Evolutionary conservation across 1,140 invertebrate genomes (phyloP), one percentile per base, ranked within the genome.

Genomic region (Drosophila bocki): DNA sequence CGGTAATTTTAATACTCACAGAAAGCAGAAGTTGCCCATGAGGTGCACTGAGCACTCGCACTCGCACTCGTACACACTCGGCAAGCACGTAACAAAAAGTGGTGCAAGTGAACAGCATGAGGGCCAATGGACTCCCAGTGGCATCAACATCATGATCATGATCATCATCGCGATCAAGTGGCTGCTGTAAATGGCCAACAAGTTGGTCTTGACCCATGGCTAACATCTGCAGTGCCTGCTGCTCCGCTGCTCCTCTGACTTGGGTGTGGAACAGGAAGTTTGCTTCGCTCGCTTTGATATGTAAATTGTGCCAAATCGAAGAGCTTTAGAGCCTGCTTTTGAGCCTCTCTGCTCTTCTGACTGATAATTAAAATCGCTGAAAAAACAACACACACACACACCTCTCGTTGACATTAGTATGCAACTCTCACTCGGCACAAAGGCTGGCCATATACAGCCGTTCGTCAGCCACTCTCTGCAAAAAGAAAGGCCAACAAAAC

Each of bases 401-500:
- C 61, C 54, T 47, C 61, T 32, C 54, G 56, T 13, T 45, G 62
- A 48, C 72, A 91, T 91, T 91, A 90, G 90, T 91, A 91, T 91
- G 88, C 88, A 82, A 80, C 88, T 82, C 88, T 91, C 90, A 91
- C 88, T 85, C 84, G 70, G 42, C 37, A 32, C 74, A 64, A 54
- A 54, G 61, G 69, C 33, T 76, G 70, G 54, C 78, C 78, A 69
- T 80, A 81, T 75, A 80, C 32, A 76, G 78, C 44, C 53, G 37
- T 71, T 57, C 54, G 64, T 29, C 45, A 26, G 45, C 45, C 51
- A 54, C 51, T 37, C 51, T 22, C 53, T 39, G 53, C 53, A 56
- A 86, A 86, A 91, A 91, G 76, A 82, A 91, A 85, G 75, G 78
- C 78, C 68, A 83, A 77, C 80, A 91, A 91, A 91, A 80, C 88